Base-by-base conservation (phyloP, 2,888 invertebrate species). In the Melinaea menophilus region DNA sequence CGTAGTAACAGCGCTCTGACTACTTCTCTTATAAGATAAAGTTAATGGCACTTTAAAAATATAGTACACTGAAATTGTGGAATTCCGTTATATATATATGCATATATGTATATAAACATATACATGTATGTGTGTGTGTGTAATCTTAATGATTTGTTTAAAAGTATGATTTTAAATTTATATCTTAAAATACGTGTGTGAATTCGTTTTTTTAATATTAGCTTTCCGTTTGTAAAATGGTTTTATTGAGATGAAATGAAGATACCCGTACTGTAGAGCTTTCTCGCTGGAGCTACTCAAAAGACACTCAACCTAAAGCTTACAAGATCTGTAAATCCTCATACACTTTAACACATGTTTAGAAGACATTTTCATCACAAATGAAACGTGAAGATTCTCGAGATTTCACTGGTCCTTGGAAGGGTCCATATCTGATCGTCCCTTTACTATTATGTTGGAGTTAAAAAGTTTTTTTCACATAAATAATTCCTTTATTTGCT, bases 381-480 rank as follows among this genome's bases (percentile, higher is more conserved):
- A 51, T 51, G 51, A 31, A 51, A 31, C 22, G 51, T 51, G 51
- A 51, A 51, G 51, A 51, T 51, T 5, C 31, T 31, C 45, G 55
- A 34, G 46, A 34, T 63, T 61, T 48, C 35, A 35, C 56, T 33
- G 56, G 48, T 58, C 56, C 55, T 61, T 55, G 58, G 48, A 58
- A 61, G 58, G 60, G 60, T 57, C 56, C 64, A 61, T 64, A 58
- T 61, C 61, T 48, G 58, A 64, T 61, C 58, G 48, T 33, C 48
- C 45, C 51, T 41, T 37, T 37, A 2, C 37, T 41, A 41, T 41
- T 41, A 51, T n/a, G 31, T 31, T 51, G 51, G 5, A 31, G 31
- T 22, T 9, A 22, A 5, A 51, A 51, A 51, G 9, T 31, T 51
- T 51, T 51, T 51, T 31, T 11, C 7, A 11, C 51, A 22, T 12